These are phyloP conservation scores for Riparia riparia DNA, from an alignment of 2,113 vertebrate genomes.

Conservation along the genomic window DNA sequence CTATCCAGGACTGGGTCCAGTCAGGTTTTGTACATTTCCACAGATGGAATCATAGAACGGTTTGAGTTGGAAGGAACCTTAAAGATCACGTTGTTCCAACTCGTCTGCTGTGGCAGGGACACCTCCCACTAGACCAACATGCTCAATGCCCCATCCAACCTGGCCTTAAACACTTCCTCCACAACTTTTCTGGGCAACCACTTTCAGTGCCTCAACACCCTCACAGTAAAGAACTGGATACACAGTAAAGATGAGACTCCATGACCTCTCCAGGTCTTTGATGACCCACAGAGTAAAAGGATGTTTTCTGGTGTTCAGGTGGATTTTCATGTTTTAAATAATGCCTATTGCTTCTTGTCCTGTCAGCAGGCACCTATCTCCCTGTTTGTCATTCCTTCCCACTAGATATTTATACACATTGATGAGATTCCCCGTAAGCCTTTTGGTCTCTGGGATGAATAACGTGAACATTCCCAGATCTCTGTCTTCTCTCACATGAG, in stretches of 20 bases:
- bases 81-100: not conserved
- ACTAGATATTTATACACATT: not conserved
- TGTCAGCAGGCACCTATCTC: not conserved
- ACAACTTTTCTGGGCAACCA: not conserved
- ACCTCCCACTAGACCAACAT: not conserved
- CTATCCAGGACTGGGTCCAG: not conserved
- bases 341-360: not conserved
- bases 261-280: not conserved
- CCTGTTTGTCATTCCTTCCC: not conserved
- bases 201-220: not conserved
- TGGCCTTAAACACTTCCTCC: not conserved
- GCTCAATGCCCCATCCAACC: not conserved
- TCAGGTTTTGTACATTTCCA: not conserved
- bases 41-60: not conserved
- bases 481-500: not conserved
- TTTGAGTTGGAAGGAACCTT: not conserved
- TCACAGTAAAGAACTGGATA: not conserved
- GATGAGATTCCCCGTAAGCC: not conserved
- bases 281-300: not conserved
- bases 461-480: not conserved
- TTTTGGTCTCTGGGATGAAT: not conserved
- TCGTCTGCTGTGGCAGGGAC: not conserved
- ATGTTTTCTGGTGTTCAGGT: not conserved
- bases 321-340: not conserved
- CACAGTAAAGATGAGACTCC: not conserved